Percentiles rank a stretch among this genome's conserved stretches.
These are phyloP conservation scores for Pristionchus fissidentatus DNA, from an alignment of 2,888 invertebrate species.

Conservation along the genomic window DNA sequence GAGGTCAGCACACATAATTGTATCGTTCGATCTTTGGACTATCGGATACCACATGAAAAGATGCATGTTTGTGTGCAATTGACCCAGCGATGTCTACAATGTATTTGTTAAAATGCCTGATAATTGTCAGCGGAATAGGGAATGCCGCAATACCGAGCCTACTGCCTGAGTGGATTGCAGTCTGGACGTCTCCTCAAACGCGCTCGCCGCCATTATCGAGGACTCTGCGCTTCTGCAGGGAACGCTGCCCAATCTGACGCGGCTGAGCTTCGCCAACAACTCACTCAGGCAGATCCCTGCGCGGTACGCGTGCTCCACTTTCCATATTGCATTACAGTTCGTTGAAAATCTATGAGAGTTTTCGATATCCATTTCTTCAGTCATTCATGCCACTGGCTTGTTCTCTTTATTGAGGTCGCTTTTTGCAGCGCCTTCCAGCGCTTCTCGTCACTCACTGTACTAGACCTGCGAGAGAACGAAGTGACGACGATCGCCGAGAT, in stretches of 20 bases:
- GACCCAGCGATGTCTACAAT: too few species aligned
- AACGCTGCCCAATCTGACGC: conserved; percentile 39
- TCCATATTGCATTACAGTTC: too few species aligned
- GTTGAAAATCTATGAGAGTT: too few species aligned
- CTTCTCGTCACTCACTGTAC: conserved; percentile 14
- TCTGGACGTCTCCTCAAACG: conserved; percentile 43
- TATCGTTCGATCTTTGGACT: too few species aligned
- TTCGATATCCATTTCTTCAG: neutral
- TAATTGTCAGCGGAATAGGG: neutral
- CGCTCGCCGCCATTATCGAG: conserved; percentile 33
- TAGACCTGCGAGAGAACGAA: conserved; percentile 43
- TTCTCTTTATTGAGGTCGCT: neutral
- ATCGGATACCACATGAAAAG: neutral
- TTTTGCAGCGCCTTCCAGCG: conserved; percentile 35
- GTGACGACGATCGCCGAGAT: conserved; percentile 23
- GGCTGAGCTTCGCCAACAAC: conserved; percentile 44
- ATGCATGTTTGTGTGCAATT: neutral
- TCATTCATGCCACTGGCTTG: neutral
- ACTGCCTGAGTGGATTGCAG: conserved; percentile 21
- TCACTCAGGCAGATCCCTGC: conserved; percentile 35
- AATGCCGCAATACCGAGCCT: neutral
- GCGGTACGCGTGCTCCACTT: too few species aligned
- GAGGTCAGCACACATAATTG: neutral
- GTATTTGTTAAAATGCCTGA: too few species aligned
- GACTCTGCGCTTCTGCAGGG: conserved; percentile 40